Conservation (phyloP, 2,888 invertebrate species). For the Seira ritae region DNA sequence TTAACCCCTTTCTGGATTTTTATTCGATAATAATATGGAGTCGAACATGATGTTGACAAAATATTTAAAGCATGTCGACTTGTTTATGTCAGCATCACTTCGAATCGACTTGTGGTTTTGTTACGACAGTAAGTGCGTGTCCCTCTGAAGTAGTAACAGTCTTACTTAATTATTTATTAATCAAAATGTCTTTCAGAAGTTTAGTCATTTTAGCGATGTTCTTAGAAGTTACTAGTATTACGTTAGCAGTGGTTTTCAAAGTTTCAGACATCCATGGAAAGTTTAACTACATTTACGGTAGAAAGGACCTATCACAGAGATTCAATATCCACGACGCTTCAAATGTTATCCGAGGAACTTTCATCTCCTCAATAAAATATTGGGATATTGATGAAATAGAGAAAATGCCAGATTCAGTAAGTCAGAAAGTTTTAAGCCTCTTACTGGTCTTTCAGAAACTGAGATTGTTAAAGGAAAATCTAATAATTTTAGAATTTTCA, state of each 20-base stretch:
- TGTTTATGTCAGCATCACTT: too few relatives aligned
- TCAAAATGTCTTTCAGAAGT: not conserved
- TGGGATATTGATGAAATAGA: slow-evolving; percentile 35
- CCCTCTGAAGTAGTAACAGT: too few relatives aligned
- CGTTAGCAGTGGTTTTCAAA: not conserved
- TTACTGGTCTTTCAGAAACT: too few relatives aligned
- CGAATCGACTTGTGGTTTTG: too few relatives aligned
- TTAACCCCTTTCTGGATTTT: too few relatives aligned
- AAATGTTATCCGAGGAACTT: slow-evolving; percentile 2
- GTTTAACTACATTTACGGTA: not conserved
- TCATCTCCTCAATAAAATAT: slow-evolving; percentile 33
- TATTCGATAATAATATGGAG: too few relatives aligned
- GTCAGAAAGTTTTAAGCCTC: too few relatives aligned
- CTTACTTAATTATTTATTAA: not conserved
- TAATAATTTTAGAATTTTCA: not conserved
- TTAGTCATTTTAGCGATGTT: not conserved
- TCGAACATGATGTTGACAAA: too few relatives aligned
- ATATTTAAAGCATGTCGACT: too few relatives aligned
- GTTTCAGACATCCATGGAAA: not conserved
- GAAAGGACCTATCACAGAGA: not conserved
- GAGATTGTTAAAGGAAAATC: not conserved
- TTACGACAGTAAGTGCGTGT: too few relatives aligned
- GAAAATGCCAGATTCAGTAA: slow-evolving; percentile 29
- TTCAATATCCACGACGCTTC: not conserved
- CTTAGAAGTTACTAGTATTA: not conserved